Evolutionary conservation across 23 tunicate species (phyloP), one percentile per base, ranked within the genome.

Genomic region (Styela clava): DNA sequence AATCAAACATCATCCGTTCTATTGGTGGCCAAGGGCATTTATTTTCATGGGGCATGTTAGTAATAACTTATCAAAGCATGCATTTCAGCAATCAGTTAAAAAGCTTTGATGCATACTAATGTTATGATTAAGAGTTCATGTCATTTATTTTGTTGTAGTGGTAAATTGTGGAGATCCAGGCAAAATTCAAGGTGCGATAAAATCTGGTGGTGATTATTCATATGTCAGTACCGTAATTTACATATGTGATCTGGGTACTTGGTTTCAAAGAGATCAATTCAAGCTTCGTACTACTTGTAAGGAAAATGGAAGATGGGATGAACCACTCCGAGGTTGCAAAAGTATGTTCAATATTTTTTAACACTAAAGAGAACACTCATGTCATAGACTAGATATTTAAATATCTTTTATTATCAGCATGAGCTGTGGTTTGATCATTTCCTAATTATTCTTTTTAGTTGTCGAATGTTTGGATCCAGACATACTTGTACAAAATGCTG

Each of bases 401-500:
- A n/a, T n/a, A n/a, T n/a, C n/a, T n/a, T n/a, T n/a, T n/a, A n/a
- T n/a, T n/a, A n/a, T n/a, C n/a, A n/a, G n/a, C n/a, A n/a, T n/a
- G n/a, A n/a, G n/a, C n/a, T n/a, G n/a, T n/a, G n/a, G n/a, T 44
- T 44, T 44, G 56, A 5, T 44, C 56, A 44, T 44, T 44, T 44
- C 56, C 56, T 44, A 44, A 5, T 44, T 16, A 16, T 65, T 0
- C 29, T 0, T 27, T 82, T 1, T 78, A 89, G 94, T 21, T 64
- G 88, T 89, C 23, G 69, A 62, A 44, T 89, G 94, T 52, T 20
- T 68, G 24, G 84, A 89, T 33, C 94, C 88, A 20, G 24, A 74
- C 26, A 56, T 51, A 23, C 65, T 84, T 3, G 64, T 63, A 2
- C 31, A 52, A 22, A 62, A 89, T 69, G 89, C 89, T 26, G 74